phyloP scores from a whole-genome alignment of 2,113 vertebrate species.

The Rhinoderma darwinii region DNA sequence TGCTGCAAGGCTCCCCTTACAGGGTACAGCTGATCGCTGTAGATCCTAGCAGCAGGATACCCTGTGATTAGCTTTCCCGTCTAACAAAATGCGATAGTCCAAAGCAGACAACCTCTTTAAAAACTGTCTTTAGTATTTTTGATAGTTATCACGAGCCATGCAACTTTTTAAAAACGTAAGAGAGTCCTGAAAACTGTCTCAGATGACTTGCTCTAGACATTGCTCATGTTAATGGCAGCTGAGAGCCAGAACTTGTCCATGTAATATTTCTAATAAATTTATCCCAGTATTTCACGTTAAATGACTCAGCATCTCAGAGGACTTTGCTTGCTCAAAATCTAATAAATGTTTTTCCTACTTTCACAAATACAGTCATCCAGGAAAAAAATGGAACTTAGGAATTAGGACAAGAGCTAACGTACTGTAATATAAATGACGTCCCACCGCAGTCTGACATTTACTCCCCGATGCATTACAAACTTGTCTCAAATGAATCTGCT shows the following conservation, averaged over 20 bases:
- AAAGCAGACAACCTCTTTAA: neutral
- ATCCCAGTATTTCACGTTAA: neutral
- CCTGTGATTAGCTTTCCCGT: too few species aligned
- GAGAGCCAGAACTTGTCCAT: neutral
- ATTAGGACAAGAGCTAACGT: neutral
- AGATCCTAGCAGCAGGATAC: too few species aligned
- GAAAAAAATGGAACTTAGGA: neutral
- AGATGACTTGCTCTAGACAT: neutral
- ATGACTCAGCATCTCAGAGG: slow-evolving; percentile 12
- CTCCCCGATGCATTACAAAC: neutral
- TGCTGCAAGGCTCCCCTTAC: too few species aligned
- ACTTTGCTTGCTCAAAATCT: neutral
- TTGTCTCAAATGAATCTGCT: neutral
- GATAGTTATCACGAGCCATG: neutral
- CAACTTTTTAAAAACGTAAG: neutral
- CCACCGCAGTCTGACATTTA: neutral
- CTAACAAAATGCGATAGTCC: too few species aligned
- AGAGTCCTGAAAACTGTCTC: neutral
- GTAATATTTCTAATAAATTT: neutral
- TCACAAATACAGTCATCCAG: neutral
- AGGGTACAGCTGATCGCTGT: too few species aligned
- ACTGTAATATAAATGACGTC: slow-evolving; percentile 1
- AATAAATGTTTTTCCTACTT: slow-evolving; percentile 27
- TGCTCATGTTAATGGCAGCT: neutral
- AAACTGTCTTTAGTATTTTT: neutral